Base-by-base conservation (phyloP, 2,113 vertebrate species). In the Xenus cinereus region DNA sequence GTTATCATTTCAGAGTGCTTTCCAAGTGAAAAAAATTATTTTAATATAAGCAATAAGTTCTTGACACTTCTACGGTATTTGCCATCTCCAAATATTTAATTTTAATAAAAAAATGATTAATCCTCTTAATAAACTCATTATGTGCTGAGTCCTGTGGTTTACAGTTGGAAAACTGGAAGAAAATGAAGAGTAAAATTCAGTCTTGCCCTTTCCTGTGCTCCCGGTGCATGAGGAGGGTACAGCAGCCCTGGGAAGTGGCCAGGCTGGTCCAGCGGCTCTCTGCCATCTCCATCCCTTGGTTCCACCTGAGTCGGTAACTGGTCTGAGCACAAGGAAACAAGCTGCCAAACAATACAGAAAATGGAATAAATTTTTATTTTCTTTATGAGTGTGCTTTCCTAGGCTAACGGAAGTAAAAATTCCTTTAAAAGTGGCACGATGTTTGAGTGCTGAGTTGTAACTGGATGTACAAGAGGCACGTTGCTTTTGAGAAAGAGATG, bases 201-300 rank as follows among this genome's bases (percentile, higher is more conserved):
- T 56, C 9, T 35, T n/a, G 22, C 39, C 17, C n/a, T 30, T 90
- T 59, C 26, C 10, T 48, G 11, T 20, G 41, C 35, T 73, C 14
- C 48, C 13, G 33, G 33, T 48, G 45, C 30, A n/a, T 1, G 11
- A 22, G 41, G 41, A 51, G 41, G 10, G 8, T n/a, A 17, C 19
- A 28, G 27, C 45, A 84, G 10, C 23, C 32, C 10, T 0, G 0
- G 13, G 63, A 51, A 66, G 18, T 1, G 14, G 2, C 35, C 8
- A 9, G 62, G 37, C 33, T 60, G 59, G 24, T 43, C 8, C 59
- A 20, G 54, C 2, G 6, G 16, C n/a, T 83, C 72, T 27, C 21
- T 21, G 19, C 63, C 46, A 24, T 32, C 62, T 2, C 64, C 62
- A 28, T 17, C 27, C n/a, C 14, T 43, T 15, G 59, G 17, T 35